phyloP scores from a whole-genome alignment of 2,888 invertebrate species.

The Nipponacmea schrenckii region DNA sequence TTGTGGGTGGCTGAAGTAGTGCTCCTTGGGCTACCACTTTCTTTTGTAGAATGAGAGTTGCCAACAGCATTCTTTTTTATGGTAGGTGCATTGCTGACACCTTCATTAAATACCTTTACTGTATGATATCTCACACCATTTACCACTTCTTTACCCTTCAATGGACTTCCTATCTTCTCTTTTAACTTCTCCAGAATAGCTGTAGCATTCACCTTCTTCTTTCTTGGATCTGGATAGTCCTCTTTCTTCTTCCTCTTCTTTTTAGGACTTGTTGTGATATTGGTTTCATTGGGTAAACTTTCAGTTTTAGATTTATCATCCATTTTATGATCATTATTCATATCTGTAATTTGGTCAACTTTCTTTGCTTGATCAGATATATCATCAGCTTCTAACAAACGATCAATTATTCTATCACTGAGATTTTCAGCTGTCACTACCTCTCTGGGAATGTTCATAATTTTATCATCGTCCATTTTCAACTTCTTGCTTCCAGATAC shows the following conservation, averaged over 20 bases:
- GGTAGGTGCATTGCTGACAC: too few relatives aligned
- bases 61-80: too few relatives aligned
- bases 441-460: slow-evolving; percentile 35
- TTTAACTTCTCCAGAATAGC: neutral
- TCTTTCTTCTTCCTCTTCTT: neutral
- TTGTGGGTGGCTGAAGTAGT: neutral
- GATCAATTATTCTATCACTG: slow-evolving; percentile 23
- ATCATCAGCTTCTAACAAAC: neutral
- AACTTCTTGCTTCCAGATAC: slow-evolving; percentile 9
- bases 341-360: neutral
- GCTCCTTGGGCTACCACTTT: neutral
- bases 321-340: neutral
- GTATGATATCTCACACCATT: neutral
- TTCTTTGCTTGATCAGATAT: neutral
- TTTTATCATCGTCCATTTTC: slow-evolving; percentile 18
- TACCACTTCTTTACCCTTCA: neutral
- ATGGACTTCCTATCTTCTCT: neutral
- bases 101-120: too few relatives aligned
- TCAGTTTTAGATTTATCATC: neutral
- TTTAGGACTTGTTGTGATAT: neutral
- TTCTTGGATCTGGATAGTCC: neutral
- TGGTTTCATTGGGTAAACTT: neutral
- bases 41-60: neutral
- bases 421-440: slow-evolving; percentile 37
- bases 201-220: neutral